Conservation (phyloP, 1,140 invertebrate species). For the Cotesia chilonis region DNA sequence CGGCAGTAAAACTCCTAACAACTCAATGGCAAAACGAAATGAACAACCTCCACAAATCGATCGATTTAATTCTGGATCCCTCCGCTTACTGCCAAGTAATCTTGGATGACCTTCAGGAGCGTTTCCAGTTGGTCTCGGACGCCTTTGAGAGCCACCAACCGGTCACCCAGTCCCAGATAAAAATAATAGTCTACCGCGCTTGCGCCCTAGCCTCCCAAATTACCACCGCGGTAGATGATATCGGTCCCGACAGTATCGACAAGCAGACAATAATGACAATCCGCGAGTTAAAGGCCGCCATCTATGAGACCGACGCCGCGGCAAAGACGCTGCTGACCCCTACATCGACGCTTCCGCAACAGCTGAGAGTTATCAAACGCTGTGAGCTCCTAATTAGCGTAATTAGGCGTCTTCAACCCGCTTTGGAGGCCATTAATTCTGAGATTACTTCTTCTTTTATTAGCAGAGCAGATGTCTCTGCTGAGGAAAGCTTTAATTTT, state of each 20-base stretch:
- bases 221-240: slow-evolving; percentile 55
- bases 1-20: slow-evolving; percentile 64
- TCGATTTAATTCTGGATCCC: slow-evolving; percentile 74
- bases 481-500: slow-evolving; percentile 49
- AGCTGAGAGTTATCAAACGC: slow-evolving; percentile 61
- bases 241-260: slow-evolving; percentile 59
- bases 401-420: slow-evolving; percentile 57
- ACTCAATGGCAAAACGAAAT: slow-evolving; percentile 70
- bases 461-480: slow-evolving; percentile 45
- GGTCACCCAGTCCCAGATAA: slow-evolving; percentile 53
- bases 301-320: slow-evolving; percentile 57
- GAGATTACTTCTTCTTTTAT: slow-evolving; percentile 53
- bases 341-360: slow-evolving; percentile 57
- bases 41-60: slow-evolving; percentile 65
- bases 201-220: slow-evolving; percentile 56
- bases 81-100: slow-evolving; percentile 71
- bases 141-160: slow-evolving; percentile 55
- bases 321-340: slow-evolving; percentile 54
- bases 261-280: slow-evolving; percentile 58
- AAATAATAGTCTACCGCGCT: slow-evolving; percentile 55
- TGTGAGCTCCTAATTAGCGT: slow-evolving; percentile 61
- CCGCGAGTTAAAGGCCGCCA: slow-evolving; percentile 62
- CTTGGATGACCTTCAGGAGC: slow-evolving; percentile 57
- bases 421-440: slow-evolving; percentile 46
- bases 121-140: slow-evolving; percentile 50